Conservation (phyloP, 2,113 vertebrate species). For the Gasterosteus aculeatus region DNA sequence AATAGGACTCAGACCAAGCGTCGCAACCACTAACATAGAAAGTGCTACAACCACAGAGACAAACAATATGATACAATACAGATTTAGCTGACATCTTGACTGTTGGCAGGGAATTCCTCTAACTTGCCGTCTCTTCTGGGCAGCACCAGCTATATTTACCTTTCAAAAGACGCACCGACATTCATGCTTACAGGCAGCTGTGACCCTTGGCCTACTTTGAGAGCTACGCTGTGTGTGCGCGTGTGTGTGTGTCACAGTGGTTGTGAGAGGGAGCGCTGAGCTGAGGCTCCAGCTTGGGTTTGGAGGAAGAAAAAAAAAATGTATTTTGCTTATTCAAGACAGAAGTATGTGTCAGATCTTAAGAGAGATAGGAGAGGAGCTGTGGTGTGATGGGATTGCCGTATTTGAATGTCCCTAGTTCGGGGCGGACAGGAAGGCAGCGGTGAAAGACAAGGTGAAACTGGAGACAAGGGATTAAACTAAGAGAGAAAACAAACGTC, state of each 20-base stretch:
- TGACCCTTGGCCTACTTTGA: slow-evolving; percentile 80
- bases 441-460: not conserved
- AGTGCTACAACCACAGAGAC: not conserved
- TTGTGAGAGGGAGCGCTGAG: slow-evolving; percentile 23
- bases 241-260: slow-evolving; percentile 16
- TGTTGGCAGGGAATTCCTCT: slow-evolving; percentile 8
- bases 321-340: slow-evolving; percentile 8
- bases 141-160: slow-evolving; percentile 70
- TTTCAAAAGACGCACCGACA: slow-evolving; percentile 69
- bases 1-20: slow-evolving; percentile 1
- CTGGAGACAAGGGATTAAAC: not conserved
- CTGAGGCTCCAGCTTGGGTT: slow-evolving; percentile 11
- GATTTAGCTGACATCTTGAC: not conserved
- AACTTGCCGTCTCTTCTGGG: slow-evolving; percentile 23
- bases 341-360: not conserved
- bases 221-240: slow-evolving; percentile 21
- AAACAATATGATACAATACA: not conserved
- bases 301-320: not conserved
- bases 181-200: slow-evolving; percentile 53
- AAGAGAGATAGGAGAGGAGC: not conserved
- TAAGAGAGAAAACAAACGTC: not conserved
- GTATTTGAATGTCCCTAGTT: slow-evolving; percentile 26
- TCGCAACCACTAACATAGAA: slow-evolving; percentile 1
- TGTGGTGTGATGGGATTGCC: slow-evolving; percentile 6
- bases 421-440: slow-evolving; percentile 3